Evolutionary conservation across 2,113 vertebrate species (phyloP).

Genomic region (Aleadryas rufinucha): DNA sequence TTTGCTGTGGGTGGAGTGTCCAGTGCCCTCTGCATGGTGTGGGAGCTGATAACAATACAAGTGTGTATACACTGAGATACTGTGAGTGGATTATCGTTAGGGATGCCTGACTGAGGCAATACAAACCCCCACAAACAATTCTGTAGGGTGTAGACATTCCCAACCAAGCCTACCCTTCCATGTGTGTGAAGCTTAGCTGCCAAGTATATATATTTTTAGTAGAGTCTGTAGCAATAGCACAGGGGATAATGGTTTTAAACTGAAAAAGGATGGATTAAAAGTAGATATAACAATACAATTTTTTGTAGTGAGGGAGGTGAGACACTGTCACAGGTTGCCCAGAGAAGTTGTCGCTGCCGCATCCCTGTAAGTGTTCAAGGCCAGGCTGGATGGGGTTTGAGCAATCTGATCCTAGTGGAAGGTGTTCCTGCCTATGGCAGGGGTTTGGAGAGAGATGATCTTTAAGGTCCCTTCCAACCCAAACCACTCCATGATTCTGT

Average conservation of each 20-base stretch:
- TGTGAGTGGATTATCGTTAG: neutral
- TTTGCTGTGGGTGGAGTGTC: neutral
- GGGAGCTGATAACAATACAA: neutral
- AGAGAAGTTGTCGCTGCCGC: accelerated
- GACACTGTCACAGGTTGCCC: neutral
- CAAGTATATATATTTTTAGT: neutral
- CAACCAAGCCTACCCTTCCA: neutral
- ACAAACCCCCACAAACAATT: neutral
- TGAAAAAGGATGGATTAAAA: neutral
- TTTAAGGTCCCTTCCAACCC: neutral
- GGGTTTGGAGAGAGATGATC: accelerated
- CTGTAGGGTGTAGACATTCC: neutral
- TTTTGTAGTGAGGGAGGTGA: accelerated
- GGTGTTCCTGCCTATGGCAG: neutral
- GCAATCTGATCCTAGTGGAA: neutral
- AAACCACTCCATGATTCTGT: neutral
- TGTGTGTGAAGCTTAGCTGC: neutral
- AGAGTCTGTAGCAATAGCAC: neutral
- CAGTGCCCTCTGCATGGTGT: neutral
- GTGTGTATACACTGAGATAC: neutral
- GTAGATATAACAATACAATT: neutral
- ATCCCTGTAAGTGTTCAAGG: neutral
- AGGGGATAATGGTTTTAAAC: neutral
- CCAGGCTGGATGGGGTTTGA: neutral
- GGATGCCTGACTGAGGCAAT: neutral